Conservation (phyloP, 2,113 vertebrate species). For the Ptychochromis oligacanthus region DNA sequence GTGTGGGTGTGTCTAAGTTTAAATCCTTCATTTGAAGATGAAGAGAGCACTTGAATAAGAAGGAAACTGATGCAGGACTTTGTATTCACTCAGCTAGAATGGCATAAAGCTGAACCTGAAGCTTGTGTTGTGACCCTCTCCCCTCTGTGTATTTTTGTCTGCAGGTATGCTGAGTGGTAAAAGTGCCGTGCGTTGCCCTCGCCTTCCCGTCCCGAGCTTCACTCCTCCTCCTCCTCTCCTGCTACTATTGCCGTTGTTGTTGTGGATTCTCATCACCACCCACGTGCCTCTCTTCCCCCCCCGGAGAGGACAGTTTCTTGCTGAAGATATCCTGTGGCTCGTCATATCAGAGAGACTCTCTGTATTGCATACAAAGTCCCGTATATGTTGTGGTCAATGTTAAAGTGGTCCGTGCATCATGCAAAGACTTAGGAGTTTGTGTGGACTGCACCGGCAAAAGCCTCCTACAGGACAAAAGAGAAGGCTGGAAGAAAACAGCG, state of each 20-base stretch:
- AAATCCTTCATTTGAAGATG: not conserved
- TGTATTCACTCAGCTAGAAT: not conserved
- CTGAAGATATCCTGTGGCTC: not conserved
- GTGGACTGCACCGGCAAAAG: slow-evolving; percentile 7
- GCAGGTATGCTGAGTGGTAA: slow-evolving; percentile 79
- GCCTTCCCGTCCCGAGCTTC: not conserved
- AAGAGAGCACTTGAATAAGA: not conserved
- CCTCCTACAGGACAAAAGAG: slow-evolving; percentile 11
- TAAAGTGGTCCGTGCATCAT: slow-evolving; percentile 34
- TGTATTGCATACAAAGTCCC: not conserved
- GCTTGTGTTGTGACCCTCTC: not conserved
- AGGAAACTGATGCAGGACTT: not conserved
- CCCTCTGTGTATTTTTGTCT: not conserved
- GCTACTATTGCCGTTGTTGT: slow-evolving; percentile 23
- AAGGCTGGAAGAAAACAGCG: slow-evolving; percentile 1
- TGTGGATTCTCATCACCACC: slow-evolving; percentile 34
- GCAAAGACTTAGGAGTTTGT: slow-evolving; percentile 25
- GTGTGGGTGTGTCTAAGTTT: not conserved
- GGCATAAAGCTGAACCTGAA: too few relatives aligned
- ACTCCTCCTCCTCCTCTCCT: slow-evolving; percentile 19
- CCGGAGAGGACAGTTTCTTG: not conserved
- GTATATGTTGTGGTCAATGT: slow-evolving; percentile 46
- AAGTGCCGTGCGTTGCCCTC: not conserved
- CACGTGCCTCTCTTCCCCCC: slow-evolving; percentile 2
- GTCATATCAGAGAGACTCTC: slow-evolving; percentile 14